These are phyloP conservation scores for Hemithea aestivaria DNA, from an alignment of 2,888 invertebrate genomes.

Conservation along the genomic window DNA sequence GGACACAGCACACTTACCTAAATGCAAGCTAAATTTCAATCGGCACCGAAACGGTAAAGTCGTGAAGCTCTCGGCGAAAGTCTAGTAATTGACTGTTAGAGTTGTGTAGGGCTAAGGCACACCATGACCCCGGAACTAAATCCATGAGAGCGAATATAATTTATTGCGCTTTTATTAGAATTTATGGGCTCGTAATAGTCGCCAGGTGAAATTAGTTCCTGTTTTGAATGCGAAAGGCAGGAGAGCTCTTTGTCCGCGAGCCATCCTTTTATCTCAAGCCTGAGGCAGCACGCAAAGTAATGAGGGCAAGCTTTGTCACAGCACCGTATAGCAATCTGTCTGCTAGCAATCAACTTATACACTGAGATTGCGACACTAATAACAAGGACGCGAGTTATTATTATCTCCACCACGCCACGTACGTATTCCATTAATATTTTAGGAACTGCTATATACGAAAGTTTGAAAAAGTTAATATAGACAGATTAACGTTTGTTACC, in stretches of 20 bases:
- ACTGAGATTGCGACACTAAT: no score
- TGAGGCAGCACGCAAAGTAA: slow-evolving; percentile 2
- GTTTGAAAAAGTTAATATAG: no score
- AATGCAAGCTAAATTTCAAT: slow-evolving; percentile 24
- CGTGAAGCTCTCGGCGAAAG: slow-evolving; percentile 30
- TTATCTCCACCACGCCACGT: no score
- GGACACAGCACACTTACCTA: slow-evolving; percentile 35
- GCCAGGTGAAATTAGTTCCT: slow-evolving; percentile 7
- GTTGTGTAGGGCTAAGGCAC: slow-evolving; percentile 34
- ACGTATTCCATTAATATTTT: no score
- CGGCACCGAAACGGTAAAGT: slow-evolving; percentile 19
- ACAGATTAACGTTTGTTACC: no score
- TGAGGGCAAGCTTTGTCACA: slow-evolving; percentile 11
- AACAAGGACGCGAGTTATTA: no score
- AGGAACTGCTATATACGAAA: no score
- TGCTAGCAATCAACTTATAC: neutral
- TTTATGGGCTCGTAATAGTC: slow-evolving; percentile 2
- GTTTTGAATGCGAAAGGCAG: slow-evolving; percentile 9
- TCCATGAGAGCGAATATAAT: slow-evolving; percentile 34
- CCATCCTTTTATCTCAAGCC: slow-evolving; percentile 11
- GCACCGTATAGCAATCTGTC: slow-evolving; percentile 3
- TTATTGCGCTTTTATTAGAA: slow-evolving; percentile 7
- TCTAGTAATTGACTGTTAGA: slow-evolving; percentile 33
- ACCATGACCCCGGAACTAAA: slow-evolving; percentile 46
- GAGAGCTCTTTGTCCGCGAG: slow-evolving; percentile 5